Evolutionary conservation across 1,140 invertebrate species (phyloP).

Genomic region (Babylonia areolata): DNA sequence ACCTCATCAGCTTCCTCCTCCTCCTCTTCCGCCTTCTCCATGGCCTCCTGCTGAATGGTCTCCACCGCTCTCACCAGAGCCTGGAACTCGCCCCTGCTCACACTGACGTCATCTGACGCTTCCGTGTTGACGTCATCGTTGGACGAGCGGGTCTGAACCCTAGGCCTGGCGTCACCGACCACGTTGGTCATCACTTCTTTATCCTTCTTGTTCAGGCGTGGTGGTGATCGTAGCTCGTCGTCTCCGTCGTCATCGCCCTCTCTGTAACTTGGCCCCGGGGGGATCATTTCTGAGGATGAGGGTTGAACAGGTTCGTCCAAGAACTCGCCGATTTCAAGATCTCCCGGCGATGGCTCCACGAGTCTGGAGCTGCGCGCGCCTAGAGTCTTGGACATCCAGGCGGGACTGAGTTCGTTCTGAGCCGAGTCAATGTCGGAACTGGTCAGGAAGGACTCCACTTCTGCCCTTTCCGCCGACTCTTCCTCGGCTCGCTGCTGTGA

Average conservation of each 20-base stretch:
- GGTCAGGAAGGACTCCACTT: conserved; percentile 35
- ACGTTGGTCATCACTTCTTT: not conserved
- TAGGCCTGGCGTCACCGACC: not conserved
- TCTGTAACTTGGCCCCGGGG: not conserved
- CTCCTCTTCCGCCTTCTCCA: conserved; percentile 2
- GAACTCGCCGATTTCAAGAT: not conserved
- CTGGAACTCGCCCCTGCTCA: conserved; percentile 44
- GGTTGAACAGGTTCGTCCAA: not conserved
- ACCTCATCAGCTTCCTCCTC: conserved; percentile 17
- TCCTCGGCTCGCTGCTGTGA: not conserved
- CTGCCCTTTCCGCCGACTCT: not conserved
- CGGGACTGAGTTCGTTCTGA: not conserved
- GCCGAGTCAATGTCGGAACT: not conserved
- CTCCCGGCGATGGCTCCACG: not conserved
- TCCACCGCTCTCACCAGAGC: conserved; percentile 45
- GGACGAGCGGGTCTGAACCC: not conserved
- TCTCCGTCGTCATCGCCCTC: not conserved
- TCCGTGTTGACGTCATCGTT: not conserved
- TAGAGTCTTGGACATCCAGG: conserved; percentile 20
- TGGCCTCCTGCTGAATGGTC: conserved; percentile 39
- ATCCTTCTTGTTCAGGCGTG: not conserved
- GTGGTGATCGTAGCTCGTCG: not conserved
- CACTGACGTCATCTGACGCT: not conserved
- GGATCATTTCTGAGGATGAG: not conserved
- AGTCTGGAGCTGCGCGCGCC: not conserved